Evolutionary conservation across 2,888 invertebrate genomes (phyloP), one percentile per base, ranked within the genome.

Genomic region (Isotomurus palustris): DNA sequence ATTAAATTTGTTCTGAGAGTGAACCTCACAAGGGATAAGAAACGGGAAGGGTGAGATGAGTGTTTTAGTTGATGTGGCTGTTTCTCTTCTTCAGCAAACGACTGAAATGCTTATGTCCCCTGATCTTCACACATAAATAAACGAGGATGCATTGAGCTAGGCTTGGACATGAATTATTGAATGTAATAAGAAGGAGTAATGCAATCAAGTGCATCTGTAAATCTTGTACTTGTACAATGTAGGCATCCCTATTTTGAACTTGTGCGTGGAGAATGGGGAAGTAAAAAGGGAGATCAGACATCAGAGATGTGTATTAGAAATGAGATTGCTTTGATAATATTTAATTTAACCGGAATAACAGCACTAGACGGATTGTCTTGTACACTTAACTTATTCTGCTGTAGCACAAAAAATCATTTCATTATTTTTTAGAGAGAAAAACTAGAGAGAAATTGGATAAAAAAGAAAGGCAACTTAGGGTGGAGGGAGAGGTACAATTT

Each of bases 301-400:
- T n/a, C n/a, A n/a, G n/a, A n/a, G n/a, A n/a, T n/a, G n/a, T n/a
- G n/a, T n/a, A n/a, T n/a, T n/a, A 12, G 43, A 24, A 43, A 43
- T 43, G 22, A 19, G 43, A 43, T 43, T 43, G 22, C 43, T 35
- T 14, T n/a, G 49, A 49, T 49, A 49, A 49, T 49, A 49, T 49
- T 49, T 49, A 49, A 49, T 49, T 49, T 49, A 49, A 49, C 32
- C 35, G 17, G 49, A 35, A 49, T 49, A 49, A 49, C 35, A 49
- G 17, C 21, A 40, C n/a, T n/a, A n/a, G 22, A 19, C 14, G 17
- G 21, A 21, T 49, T 17, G 22, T 22, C 22, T 35, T 49, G 49
- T 49, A 35, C 14, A 49, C 35, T 49, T 49, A 49, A 49, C 49
- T 25, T 45, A 22, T 44, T 10, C 32, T 32, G 8, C 32, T 14